Evolutionary conservation across 1,140 invertebrate species (phyloP), one percentile per base, ranked within the genome.

Genomic region (Laodelphax striatellus): DNA sequence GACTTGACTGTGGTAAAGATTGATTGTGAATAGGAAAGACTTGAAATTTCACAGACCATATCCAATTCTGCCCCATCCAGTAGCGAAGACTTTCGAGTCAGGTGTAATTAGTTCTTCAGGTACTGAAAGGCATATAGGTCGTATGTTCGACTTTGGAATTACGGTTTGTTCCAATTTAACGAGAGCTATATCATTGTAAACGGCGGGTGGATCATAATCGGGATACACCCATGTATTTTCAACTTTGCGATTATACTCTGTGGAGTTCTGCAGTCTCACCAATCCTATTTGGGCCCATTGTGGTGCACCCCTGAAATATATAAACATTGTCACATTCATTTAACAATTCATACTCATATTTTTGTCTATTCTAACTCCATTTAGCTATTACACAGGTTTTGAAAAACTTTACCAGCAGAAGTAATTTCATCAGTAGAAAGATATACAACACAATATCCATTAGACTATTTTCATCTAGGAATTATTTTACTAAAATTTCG

Each of bases 181-280:
- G 9, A 78, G 58, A 17, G 73, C 74, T 28, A 78, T 73, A 64
- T 78, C 76, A 53, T 76, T 63, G 58, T 76, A 75, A 41, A 66
- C 71, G 0, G 72, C 69, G 2, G 79, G 76, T 5, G 70, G 67
- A 11, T 70, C 70, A 63, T 80, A 84, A 38, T 74, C 66, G 3
- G 81, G 79, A 72, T 82, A 75, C 5, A 58, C 55, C 22, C 71
- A 66, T 13, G 61, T 44, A 14, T 43, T n/a, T 38, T 59, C 28
- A 10, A 66, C 59, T 38, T 28, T 46, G 13, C 59, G 52, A 19
- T 60, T 53, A n/a, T 53, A 16, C 16, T 58, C 61, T 22, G 41
- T 46, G 6, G 52, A 21, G 11, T 60, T 34, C 31, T 62, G 61
- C 6, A 74, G 50, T 55, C 70, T 64, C 9, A 60, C 67, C 22